phyloP scores from a whole-genome alignment of 2,113 vertebrate species.

The Setophaga coronata region DNA sequence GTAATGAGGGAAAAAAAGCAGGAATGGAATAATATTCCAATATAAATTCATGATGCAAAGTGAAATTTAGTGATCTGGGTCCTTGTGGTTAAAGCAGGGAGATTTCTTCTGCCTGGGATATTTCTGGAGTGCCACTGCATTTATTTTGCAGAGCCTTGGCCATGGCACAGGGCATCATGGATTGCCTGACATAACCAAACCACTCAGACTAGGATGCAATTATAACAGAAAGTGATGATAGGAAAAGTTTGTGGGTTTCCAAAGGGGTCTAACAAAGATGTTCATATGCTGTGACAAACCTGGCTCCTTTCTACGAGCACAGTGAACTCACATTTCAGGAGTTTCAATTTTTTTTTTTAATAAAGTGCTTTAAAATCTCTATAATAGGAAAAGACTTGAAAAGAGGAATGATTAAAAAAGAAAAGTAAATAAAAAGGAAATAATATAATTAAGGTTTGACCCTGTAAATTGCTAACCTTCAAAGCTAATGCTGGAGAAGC shows the following conservation, averaged over 20 bases:
- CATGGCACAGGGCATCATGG: fast-evolving
- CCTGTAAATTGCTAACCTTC: constrained; percentile 76
- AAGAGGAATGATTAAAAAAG: constrained; percentile 52
- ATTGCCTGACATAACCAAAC: background rate
- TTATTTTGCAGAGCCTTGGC: background rate
- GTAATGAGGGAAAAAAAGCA: background rate
- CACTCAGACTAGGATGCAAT: background rate
- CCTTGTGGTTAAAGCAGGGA: background rate
- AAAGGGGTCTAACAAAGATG: background rate
- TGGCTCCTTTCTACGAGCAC: background rate
- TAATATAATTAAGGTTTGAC: constrained; percentile 75
- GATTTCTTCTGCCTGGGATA: background rate
- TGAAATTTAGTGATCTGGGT: background rate
- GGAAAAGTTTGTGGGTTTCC: background rate
- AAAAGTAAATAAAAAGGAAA: constrained; percentile 64
- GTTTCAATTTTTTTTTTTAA: background rate
- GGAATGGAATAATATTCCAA: background rate
- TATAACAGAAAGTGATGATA: background rate
- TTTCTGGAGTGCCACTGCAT: background rate
- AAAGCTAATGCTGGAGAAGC: constrained; percentile 72
- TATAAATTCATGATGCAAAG: background rate
- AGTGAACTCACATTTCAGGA: background rate
- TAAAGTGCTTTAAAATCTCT: constrained; percentile 10
- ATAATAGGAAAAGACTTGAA: constrained; percentile 40
- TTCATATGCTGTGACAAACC: background rate